These are phyloP conservation scores for Chlorocebus sabaeus DNA, from an alignment of 2,113 vertebrate genomes.

Conservation along the genomic window DNA sequence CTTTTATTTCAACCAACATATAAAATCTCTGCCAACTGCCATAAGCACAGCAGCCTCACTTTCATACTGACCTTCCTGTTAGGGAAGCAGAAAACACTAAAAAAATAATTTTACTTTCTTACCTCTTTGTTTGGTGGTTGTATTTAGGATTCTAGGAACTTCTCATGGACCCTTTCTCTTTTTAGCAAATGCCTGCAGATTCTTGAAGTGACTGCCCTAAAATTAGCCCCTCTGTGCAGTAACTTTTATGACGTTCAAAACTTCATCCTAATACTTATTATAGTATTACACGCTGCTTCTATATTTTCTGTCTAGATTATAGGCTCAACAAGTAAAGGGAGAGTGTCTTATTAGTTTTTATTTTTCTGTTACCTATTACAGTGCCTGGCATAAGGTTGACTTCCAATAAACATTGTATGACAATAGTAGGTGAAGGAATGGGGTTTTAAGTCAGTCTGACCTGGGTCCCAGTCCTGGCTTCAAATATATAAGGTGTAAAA, in stretches of 20 bases:
- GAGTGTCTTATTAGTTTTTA: not conserved
- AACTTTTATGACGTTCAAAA: not conserved
- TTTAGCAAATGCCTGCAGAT: not conserved
- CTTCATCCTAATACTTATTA: not conserved
- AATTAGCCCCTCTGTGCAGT: not conserved
- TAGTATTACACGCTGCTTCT: not conserved
- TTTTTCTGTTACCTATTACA: not conserved
- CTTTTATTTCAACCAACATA: not conserved
- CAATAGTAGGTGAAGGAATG: not conserved
- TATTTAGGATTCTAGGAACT: not conserved
- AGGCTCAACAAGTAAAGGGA: not conserved
- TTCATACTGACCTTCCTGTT: not conserved
- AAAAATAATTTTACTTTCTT: not conserved
- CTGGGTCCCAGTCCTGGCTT: not conserved
- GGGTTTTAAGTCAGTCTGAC: not conserved
- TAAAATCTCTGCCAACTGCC: not conserved
- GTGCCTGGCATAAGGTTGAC: not conserved
- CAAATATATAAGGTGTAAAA: not conserved
- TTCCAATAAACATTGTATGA: not conserved
- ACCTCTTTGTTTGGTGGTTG: not conserved
- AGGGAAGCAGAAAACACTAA: not conserved
- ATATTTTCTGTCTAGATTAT: not conserved
- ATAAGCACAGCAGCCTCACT: not conserved
- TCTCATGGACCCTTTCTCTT: not conserved
- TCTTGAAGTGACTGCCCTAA: not conserved